These are phyloP conservation scores for Drosophila hydei DNA, from an alignment of 1,140 invertebrate species.

Conservation along the genomic window DNA sequence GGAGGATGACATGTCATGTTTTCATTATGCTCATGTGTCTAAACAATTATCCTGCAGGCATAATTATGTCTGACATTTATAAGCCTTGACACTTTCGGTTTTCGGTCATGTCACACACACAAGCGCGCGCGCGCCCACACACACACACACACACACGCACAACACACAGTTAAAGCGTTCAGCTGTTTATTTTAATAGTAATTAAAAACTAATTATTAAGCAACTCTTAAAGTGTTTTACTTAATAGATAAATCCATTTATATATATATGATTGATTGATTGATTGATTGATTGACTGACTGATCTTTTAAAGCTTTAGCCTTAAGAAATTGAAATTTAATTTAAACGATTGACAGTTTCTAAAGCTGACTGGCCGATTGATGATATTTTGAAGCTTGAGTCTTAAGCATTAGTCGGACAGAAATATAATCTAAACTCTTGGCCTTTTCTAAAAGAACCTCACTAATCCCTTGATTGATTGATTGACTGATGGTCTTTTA, in stretches of 20 bases:
- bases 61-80: slow-evolving; percentile 83
- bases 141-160: slow-evolving; percentile 6
- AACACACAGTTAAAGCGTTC: background rate
- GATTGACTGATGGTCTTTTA: background rate
- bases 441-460: no score
- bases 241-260: background rate
- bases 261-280: background rate
- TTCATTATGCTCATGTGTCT: slow-evolving; percentile 84
- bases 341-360: no score
- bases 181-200: slow-evolving; percentile 1
- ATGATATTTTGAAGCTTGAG: no score
- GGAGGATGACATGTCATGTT: slow-evolving; percentile 82
- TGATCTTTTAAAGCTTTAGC: no score
- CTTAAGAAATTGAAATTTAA: no score
- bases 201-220: slow-evolving; percentile 20
- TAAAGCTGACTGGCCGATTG: no score
- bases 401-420: no score
- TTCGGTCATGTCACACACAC: slow-evolving; percentile 65
- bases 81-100: slow-evolving; percentile 83
- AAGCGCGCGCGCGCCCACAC: slow-evolving; percentile 32
- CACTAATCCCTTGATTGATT: no score
- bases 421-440: no score
- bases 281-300: background rate
- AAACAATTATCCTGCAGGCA: slow-evolving; percentile 83
- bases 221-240: background rate